These are phyloP conservation scores for Micromussa lordhowensis DNA, from an alignment of 92 coral and sea anemone species.

Conservation along the genomic window DNA sequence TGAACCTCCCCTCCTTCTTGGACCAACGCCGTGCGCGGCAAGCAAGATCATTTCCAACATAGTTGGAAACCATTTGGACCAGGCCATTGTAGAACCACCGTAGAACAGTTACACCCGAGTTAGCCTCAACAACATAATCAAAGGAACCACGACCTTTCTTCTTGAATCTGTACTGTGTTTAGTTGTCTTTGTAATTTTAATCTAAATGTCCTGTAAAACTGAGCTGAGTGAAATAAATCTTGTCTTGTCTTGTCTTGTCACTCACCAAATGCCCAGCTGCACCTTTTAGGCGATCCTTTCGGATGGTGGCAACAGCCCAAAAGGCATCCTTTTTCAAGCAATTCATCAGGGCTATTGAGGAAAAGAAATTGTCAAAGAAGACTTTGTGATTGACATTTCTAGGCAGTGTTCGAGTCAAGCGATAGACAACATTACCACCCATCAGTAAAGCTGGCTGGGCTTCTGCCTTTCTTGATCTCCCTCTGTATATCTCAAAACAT, in stretches of 20 bases:
- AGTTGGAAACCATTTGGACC: slow-evolving; percentile 42
- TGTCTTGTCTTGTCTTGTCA: too few relatives aligned
- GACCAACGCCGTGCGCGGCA: slow-evolving; percentile 42
- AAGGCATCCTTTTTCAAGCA: too few relatives aligned
- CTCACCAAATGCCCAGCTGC: too few relatives aligned
- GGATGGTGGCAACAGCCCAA: too few relatives aligned
- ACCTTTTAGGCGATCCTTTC: slow-evolving; percentile 4
- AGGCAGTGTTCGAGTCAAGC: not conserved
- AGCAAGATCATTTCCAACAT: slow-evolving; percentile 30
- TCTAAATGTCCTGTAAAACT: too few relatives aligned
- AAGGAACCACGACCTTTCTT: slow-evolving; percentile 45
- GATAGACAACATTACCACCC: slow-evolving; percentile 25
- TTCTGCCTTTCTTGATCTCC: too few relatives aligned
- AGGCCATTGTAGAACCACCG: slow-evolving; percentile 40
- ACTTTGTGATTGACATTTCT: not conserved
- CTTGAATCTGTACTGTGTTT: slow-evolving; percentile 33
- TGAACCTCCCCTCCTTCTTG: not conserved
- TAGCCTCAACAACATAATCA: slow-evolving; percentile 34
- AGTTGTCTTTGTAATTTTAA: too few relatives aligned
- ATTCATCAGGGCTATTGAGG: too few relatives aligned
- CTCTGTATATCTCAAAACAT: too few relatives aligned
- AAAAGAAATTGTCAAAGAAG: not conserved
- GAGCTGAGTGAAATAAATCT: too few relatives aligned
- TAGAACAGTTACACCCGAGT: slow-evolving; percentile 38
- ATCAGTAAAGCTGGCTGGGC: slow-evolving; percentile 18